Percentiles rank a stretch among this genome's conserved stretches.
These are phyloP conservation scores for Drosophila setifemur DNA, from an alignment of 1,140 invertebrate genomes.

Conservation along the genomic window DNA sequence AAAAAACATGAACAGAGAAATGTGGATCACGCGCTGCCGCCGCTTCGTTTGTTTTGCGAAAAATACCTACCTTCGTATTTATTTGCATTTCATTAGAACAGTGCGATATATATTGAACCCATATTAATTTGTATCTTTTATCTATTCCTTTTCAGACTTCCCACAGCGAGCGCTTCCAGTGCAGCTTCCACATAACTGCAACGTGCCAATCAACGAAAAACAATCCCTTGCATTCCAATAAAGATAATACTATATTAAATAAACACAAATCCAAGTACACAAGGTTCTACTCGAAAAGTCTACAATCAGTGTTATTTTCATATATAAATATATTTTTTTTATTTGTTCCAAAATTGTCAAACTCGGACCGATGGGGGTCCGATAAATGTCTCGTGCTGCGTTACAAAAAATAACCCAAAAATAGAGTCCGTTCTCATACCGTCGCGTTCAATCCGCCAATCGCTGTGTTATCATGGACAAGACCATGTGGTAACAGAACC, in stretches of 20 bases:
- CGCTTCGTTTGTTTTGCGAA: conserved; percentile 1
- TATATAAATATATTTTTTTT: conserved; percentile 3
- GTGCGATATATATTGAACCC: conserved; percentile 14
- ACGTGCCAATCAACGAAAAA: conserved; percentile 36
- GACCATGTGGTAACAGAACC: neutral
- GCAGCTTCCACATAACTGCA: conserved; percentile 36
- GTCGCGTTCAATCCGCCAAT: neutral
- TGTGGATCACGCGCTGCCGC: conserved; percentile 26
- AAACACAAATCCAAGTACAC: conserved; percentile 17
- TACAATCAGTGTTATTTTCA: neutral
- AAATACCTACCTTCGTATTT: conserved; percentile 19
- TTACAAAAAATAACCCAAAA: conserved; percentile 11
- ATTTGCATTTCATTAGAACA: conserved; percentile 50
- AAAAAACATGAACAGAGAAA: conserved; percentile 26
- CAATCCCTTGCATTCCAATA: conserved; percentile 18
- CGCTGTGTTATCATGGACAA: neutral
- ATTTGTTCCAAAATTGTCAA: conserved; percentile 41
- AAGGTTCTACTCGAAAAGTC: neutral
- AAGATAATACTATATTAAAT: neutral
- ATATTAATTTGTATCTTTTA: conserved; percentile 5
- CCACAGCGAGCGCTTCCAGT: conserved; percentile 34
- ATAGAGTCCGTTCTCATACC: neutral
- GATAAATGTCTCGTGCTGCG: conserved; percentile 28
- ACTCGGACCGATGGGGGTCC: conserved; percentile 15
- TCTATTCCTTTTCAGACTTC: conserved; percentile 36